Percentiles rank a stretch among this genome's conserved stretches.
Conservation (phyloP, 37 sponge, comb jelly and placozoan genomes). For the Bolinopsis microptera region DNA sequence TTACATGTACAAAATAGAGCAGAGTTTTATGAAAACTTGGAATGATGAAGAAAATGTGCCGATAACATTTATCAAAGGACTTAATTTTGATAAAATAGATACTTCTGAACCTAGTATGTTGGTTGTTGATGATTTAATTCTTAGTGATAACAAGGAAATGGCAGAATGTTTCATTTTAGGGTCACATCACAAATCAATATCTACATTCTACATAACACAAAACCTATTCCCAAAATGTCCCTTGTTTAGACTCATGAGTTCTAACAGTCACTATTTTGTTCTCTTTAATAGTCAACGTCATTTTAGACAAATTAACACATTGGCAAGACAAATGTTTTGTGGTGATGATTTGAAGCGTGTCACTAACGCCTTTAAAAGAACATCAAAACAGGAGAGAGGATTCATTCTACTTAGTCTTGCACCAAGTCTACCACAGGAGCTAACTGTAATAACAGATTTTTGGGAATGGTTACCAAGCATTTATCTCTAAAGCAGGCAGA, state of each 20-base stretch:
- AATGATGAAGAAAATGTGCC: background rate
- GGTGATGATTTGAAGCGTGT: background rate
- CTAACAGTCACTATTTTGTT: conserved; percentile 25
- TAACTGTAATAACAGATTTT: conserved; percentile 35
- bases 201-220: conserved; percentile 24
- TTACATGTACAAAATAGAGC: conserved; percentile 26
- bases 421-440: background rate
- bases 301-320: conserved; percentile 33
- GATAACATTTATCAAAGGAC: conserved; percentile 1
- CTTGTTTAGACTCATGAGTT: background rate
- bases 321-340: conserved; percentile 6
- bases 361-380: background rate
- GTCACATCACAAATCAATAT: background rate
- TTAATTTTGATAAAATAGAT: conserved; percentile 8
- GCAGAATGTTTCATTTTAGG: background rate
- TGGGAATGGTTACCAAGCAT: conserved; percentile 37
- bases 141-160: conserved; percentile 1
- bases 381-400: background rate
- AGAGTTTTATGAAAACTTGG: conserved; percentile 23
- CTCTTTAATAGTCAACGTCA: background rate
- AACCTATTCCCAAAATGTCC: conserved; percentile 37
- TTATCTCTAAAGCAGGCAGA: conserved; percentile 12
- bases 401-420: conserved; percentile 17
- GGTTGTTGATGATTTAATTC: conserved; percentile 22
- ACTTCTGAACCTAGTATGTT: conserved; percentile 2